Base-by-base conservation (phyloP, 2,113 vertebrate species). In the Strix uralensis region DNA sequence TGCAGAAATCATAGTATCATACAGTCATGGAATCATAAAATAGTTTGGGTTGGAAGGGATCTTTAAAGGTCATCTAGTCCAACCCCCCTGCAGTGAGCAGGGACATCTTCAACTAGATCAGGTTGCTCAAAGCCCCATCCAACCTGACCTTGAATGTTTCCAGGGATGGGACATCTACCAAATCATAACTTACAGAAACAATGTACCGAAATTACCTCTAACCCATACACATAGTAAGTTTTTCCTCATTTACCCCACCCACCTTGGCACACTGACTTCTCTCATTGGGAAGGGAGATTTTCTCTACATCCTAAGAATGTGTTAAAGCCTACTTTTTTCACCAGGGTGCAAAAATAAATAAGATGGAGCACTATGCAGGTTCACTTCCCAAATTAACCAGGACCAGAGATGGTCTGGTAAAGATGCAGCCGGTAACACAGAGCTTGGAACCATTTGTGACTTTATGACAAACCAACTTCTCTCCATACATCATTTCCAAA, bases 381-480 rank as follows among this genome's bases (percentile, higher is more conserved):
- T 70, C 40, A 44, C 27, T 63, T 90, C 52, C 71, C 81, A 91
- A 75, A 81, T 89, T 49, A 96, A 20, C 38, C 51, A 47, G 57
- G 57, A 84, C 12, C 22, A 70, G 42, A 69, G 38, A 55, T 1
- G 4, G 62, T 62, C 51, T 8, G 0, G 36, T 81, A 81, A 88
- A 85, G n/a, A 32, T 66, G 23, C n/a, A 87, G 46, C 15, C 73
- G 12, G 16, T 79, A 54, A 82, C 82, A 71, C 2, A 13, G 44
- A 70, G 27, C 54, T 73, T 34, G 70, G 49, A 88, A 55, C 34
- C 58, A 36, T 47, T 62, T 67, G 38, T 51, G 83, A 78, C 13
- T 55, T 84, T 54, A 71, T 92, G 86, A 96, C 80, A 95, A 92
- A 72, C 61, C 46, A 67, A 71, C 96, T 92, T 94, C 75, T 94